phyloP scores from a whole-genome alignment of 1,140 invertebrate species.

The Odontomachus brunneus region DNA sequence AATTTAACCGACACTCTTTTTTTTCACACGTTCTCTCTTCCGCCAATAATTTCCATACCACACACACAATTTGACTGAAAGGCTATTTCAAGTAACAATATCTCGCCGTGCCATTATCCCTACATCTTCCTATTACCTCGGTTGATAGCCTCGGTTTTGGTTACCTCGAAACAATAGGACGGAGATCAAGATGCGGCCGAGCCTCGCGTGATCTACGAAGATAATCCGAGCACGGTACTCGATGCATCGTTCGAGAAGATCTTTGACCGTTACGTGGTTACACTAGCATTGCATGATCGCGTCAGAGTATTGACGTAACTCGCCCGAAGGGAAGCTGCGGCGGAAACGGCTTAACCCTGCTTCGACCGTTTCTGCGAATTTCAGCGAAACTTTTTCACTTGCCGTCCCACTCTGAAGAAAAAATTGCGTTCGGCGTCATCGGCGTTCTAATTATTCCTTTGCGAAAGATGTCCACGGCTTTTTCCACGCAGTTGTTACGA shows the following conservation, averaged over 20 bases:
- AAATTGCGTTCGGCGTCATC: background rate
- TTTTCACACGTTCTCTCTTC: too few species aligned
- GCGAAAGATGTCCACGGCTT: too few species aligned
- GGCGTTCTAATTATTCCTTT: background rate
- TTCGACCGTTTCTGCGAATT: background rate
- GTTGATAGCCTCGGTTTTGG: conserved; percentile 60
- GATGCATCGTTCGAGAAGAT: conserved; percentile 60
- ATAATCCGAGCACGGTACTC: conserved; percentile 63
- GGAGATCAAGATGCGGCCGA: conserved; percentile 55
- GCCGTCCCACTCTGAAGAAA: background rate
- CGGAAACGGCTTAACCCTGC: conserved; percentile 33
- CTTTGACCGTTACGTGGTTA: conserved; percentile 61
- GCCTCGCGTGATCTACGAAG: conserved; percentile 66
- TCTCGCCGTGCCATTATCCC: conserved; percentile 38
- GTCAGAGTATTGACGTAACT: conserved; percentile 58
- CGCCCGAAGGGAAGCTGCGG: conserved; percentile 22
- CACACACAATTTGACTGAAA: conserved; percentile 46
- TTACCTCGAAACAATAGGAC: conserved; percentile 60
- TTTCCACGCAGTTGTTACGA: background rate
- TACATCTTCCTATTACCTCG: conserved; percentile 53
- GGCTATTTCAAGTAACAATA: conserved; percentile 51
- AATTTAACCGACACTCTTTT: too few species aligned
- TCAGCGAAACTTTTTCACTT: background rate
- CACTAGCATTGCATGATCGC: conserved; percentile 56
- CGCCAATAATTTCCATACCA: conserved; percentile 20